Percentiles rank a stretch among this genome's conserved stretches.
Evolutionary conservation across 2,888 invertebrate species (phyloP).

Genomic region (Uloborus plumipes): DNA sequence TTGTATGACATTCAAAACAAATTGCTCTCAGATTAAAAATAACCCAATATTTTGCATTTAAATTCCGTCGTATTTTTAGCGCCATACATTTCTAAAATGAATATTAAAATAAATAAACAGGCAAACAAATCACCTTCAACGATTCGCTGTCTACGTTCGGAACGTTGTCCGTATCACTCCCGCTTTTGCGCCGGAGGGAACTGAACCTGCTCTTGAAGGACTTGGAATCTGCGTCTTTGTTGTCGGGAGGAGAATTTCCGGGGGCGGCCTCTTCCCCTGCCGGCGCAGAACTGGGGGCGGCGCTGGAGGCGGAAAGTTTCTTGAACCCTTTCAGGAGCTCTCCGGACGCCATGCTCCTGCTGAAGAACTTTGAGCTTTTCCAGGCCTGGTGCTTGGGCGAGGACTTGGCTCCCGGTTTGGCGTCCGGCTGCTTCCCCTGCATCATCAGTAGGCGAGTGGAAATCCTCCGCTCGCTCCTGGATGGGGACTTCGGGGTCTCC

Average conservation of each 20-base stretch:
- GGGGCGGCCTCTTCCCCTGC: conserved; percentile 4
- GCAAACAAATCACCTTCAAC: conserved; percentile 24
- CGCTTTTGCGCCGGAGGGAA: conserved; percentile 51
- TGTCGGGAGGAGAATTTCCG: not conserved
- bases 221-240: conserved; percentile 41
- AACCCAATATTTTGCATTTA: too few species aligned
- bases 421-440: conserved; percentile 8
- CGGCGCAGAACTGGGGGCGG: not conserved
- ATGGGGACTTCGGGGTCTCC: conserved; percentile 25
- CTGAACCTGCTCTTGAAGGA: conserved; percentile 56
- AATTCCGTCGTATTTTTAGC: too few species aligned
- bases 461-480: conserved; percentile 23
- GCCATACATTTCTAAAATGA: too few species aligned
- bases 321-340: conserved; percentile 59
- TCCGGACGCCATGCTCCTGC: conserved; percentile 60
- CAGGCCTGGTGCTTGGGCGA: conserved; percentile 48
- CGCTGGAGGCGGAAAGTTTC: conserved; percentile 26
- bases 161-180: conserved; percentile 53
- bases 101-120: too few species aligned
- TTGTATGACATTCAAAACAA: too few species aligned
- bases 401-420: conserved; percentile 26
- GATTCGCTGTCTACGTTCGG: conserved; percentile 56
- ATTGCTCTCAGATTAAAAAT: too few species aligned
- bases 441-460: conserved; percentile 28
- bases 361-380: conserved; percentile 64